phyloP scores from a whole-genome alignment of 2,113 vertebrate species.

The Poeciliopsis occidentalis region DNA sequence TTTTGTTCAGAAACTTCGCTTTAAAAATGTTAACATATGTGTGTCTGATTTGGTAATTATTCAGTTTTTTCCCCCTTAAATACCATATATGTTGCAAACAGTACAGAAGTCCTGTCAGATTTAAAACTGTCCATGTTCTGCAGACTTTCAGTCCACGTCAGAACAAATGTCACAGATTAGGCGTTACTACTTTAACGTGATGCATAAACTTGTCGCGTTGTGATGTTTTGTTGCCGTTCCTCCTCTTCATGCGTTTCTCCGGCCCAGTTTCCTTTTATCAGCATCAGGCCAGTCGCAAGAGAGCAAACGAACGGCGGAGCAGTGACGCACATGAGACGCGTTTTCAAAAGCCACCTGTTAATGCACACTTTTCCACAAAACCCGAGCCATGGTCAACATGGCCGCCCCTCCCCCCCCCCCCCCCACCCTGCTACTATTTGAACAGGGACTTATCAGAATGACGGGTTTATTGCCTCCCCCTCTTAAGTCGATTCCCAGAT shows the following conservation, averaged over 20 bases:
- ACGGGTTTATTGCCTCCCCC: conserved; percentile 44
- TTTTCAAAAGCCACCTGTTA: conserved; percentile 66
- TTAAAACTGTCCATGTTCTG: no score
- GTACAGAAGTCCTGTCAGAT: no score
- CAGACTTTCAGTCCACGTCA: no score
- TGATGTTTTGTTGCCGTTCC: conserved; percentile 35
- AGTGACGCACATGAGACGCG: conserved; percentile 76
- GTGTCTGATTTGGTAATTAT: no score
- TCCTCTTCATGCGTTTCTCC: conserved; percentile 18
- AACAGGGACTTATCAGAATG: conserved; percentile 52
- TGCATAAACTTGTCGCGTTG: conserved; percentile 50
- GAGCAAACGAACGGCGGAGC: conserved; percentile 72
- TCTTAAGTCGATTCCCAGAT: conserved; percentile 41
- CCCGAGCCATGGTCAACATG: conserved; percentile 14
- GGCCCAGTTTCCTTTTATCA: conserved; percentile 70
- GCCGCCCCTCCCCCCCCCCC: neutral
- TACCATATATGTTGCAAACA: no score
- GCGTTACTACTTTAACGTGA: no score
- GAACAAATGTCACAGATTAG: no score
- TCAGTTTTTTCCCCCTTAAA: no score
- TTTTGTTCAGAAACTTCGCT: no score
- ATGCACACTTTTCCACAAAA: conserved; percentile 55
- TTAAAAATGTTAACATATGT: no score
- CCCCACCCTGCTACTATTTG: conserved; percentile 37
- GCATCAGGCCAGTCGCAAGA: conserved; percentile 72